Base-by-base conservation (phyloP, 2,888 invertebrate genomes). In the Cynaeus angustus region DNA sequence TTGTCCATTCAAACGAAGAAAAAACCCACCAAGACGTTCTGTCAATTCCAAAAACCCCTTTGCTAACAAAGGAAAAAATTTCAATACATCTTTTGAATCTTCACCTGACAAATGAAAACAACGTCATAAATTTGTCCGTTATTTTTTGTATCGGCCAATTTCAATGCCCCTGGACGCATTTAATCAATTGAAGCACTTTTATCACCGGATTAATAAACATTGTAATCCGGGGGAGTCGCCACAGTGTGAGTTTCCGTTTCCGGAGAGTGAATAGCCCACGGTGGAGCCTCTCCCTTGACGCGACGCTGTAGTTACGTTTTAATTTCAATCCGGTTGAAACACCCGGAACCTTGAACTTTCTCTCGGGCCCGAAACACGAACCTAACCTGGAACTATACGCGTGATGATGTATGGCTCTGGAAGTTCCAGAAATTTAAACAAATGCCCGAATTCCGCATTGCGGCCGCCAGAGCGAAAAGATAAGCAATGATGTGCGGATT, bases 301-400 rank as follows among this genome's bases (percentile, higher is more conserved):
- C 41, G n/a, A n/a, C 13, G 12, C 7, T 43, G 13, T 43, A 16
- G 53, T 55, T 56, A 10, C 12, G 12, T 41, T 56, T 52, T 43
- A 56, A 56, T 56, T 56, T 56, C 12, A 56, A 21, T 56, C 41
- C 45, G 46, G 45, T 46, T 30, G 14, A 45, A 46, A 13, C 33
- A 12, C 45, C 59, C 46, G 45, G 33, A 59, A 46, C 59, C 59
- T 59, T 59, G 46, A 59, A 59, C 46, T 59, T 46, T 45, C 14
- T 59, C 46, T 26, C 4, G 33, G 28, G 30, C 26, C 59, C 33
- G 46, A 16, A 33, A 59, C 46, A 59, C 59, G 30, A 46, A 59
- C 59, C 13, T 16, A 26, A 43, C 12, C 30, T 28, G 9, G 7
- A 56, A 53, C 53, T 53, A 16, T 9, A 37, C 14, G 37, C 37